A percentile compares a stretch with the other conserved stretches of the same genome.
Evolutionary conservation across 2,113 vertebrate genomes (phyloP).

Genomic region (Lepidothrix coronata): DNA sequence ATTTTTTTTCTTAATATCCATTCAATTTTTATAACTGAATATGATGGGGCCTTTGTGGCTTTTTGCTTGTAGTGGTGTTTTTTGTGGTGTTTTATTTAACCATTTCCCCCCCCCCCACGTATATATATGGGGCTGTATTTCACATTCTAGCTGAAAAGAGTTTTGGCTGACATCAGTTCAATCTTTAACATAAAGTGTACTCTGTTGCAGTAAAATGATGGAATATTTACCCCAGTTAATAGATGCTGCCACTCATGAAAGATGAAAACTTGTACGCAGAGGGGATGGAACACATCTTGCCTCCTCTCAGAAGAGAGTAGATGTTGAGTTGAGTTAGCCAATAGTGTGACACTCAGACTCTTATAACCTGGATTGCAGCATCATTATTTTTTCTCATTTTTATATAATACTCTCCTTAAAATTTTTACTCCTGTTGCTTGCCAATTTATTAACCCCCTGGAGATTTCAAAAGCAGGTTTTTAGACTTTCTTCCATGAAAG

Average conservation of each 20-base stretch:
- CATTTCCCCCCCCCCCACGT: fast-evolving
- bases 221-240: not conserved
- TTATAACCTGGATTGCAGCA: not conserved
- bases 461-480: not conserved
- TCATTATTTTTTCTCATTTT: not conserved
- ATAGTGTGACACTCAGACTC: not conserved
- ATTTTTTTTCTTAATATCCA: not conserved
- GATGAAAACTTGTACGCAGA: not conserved
- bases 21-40: not conserved
- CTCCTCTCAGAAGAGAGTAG: not conserved
- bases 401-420: not conserved
- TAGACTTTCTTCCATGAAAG: not conserved
- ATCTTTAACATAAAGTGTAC: not conserved
- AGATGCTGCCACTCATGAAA: not conserved
- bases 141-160: not conserved
- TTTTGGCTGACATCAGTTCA: not conserved
- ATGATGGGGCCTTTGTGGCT: not conserved
- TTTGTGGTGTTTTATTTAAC: not conserved
- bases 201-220: not conserved
- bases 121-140: not conserved
- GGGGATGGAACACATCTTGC: not conserved
- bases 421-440: not conserved
- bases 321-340: not conserved
- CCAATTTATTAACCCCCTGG: not conserved
- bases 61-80: not conserved